Percentiles rank a stretch among this genome's conserved stretches.
Conservation (phyloP, 2,888 invertebrate genomes). For the Ophion slaviceki region DNA sequence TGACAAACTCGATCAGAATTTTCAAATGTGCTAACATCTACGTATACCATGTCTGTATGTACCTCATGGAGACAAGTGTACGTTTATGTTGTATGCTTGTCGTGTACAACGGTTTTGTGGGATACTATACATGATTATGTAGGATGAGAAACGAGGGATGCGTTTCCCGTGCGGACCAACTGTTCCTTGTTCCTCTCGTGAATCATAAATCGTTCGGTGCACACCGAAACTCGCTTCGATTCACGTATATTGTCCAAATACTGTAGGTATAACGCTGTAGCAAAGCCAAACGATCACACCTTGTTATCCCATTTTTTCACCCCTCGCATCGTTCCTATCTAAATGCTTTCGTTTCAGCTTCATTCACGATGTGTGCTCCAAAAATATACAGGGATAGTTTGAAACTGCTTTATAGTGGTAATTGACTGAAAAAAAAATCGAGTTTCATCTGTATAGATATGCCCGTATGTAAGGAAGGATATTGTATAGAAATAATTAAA, state of each 20-base stretch:
- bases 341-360: background rate
- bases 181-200: conserved; percentile 7
- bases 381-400: background rate
- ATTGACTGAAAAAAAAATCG: no score
- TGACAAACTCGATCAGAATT: no score
- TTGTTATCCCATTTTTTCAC: conserved; percentile 22
- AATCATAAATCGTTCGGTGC: conserved; percentile 37
- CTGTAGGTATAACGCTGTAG: conserved; percentile 4
- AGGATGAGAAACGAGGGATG: conserved; percentile 1
- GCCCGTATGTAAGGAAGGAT: no score
- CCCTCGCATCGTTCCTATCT: background rate
- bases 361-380: background rate
- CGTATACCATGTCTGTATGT: no score
- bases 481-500: no score
- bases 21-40: no score
- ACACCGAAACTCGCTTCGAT: conserved; percentile 10
- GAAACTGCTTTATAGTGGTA: background rate
- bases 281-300: conserved; percentile 20
- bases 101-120: no score
- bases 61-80: background rate
- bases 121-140: background rate
- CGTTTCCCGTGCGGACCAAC: background rate
- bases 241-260: conserved; percentile 32
- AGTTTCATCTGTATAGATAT: no score
- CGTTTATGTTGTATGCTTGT: background rate